A percentile compares a stretch with the other conserved stretches of the same genome.
Evolutionary conservation across 1,140 invertebrate species (phyloP).

Genomic region (Oryctes rhinoceros): DNA sequence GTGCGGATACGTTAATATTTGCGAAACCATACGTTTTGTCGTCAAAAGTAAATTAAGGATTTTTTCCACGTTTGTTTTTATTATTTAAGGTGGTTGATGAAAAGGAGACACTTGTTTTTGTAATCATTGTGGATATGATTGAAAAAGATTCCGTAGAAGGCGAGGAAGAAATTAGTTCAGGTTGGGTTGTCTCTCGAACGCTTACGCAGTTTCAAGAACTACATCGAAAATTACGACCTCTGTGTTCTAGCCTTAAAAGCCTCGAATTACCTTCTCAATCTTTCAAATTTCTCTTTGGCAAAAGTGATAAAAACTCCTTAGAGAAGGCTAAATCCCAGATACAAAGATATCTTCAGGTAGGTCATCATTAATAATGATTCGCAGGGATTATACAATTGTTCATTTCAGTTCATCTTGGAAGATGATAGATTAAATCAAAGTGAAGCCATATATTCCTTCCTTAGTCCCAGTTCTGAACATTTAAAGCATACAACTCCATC

Average conservation of each 20-base stretch:
- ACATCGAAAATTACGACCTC: constrained; percentile 82
- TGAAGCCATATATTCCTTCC: constrained; percentile 87
- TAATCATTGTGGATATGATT: constrained; percentile 81
- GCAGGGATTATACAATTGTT: background rate
- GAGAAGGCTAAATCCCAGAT: constrained; percentile 84
- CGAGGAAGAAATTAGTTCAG: constrained; percentile 74
- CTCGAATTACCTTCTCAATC: constrained; percentile 82
- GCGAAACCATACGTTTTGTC: no score
- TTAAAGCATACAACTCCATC: constrained; percentile 79
- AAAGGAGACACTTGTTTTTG: constrained; percentile 79
- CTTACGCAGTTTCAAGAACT: constrained; percentile 85
- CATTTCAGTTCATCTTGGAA: constrained; percentile 78
- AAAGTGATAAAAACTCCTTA: constrained; percentile 78
- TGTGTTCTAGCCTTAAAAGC: constrained; percentile 81
- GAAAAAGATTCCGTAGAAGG: constrained; percentile 68
- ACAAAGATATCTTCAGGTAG: constrained; percentile 86
- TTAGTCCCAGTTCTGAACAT: constrained; percentile 89
- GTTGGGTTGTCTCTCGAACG: constrained; percentile 85
- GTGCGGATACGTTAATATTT: no score
- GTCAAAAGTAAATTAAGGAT: no score
- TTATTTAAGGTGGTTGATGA: constrained; percentile 26
- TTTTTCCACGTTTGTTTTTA: no score
- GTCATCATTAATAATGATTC: constrained; percentile 48
- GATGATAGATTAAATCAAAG: constrained; percentile 87
- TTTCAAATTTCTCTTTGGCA: constrained; percentile 81